Percentiles rank a stretch among this genome's conserved stretches.
These are phyloP conservation scores for Cerastoderma edule DNA, from an alignment of 2,888 invertebrate species.

Conservation along the genomic window DNA sequence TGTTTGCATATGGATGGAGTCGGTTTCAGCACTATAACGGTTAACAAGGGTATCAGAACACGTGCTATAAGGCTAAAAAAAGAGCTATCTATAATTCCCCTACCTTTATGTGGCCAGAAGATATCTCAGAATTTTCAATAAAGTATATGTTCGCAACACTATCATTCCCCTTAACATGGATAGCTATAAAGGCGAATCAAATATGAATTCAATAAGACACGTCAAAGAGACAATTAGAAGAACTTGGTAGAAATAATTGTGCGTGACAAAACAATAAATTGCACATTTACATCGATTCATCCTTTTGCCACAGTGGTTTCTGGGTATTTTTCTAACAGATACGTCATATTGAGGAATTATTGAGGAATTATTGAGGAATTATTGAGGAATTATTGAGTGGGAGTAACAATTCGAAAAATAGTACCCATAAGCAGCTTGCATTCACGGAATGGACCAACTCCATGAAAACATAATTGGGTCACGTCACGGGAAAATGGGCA, in stretches of 20 bases:
- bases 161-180: neutral
- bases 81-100: neutral
- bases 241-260: neutral
- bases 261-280: constrained; percentile 1
- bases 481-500: too few species aligned
- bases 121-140: neutral
- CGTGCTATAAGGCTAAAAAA: too few species aligned
- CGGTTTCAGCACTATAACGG: too few species aligned
- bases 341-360: neutral
- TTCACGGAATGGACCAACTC: neutral
- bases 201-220: neutral
- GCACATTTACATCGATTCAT: neutral
- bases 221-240: neutral
- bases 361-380: neutral
- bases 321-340: neutral
- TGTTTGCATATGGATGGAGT: too few species aligned
- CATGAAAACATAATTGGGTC: too few species aligned
- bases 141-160: neutral
- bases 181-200: neutral
- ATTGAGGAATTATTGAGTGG: neutral
- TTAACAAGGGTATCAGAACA: too few species aligned
- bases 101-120: neutral
- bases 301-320: constrained; percentile 5
- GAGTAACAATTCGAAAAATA: neutral
- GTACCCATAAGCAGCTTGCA: neutral